Percentiles rank a stretch among this genome's conserved stretches.
Evolutionary conservation across 1,140 invertebrate species (phyloP).

Genomic region (Drosophila grimshawi): DNA sequence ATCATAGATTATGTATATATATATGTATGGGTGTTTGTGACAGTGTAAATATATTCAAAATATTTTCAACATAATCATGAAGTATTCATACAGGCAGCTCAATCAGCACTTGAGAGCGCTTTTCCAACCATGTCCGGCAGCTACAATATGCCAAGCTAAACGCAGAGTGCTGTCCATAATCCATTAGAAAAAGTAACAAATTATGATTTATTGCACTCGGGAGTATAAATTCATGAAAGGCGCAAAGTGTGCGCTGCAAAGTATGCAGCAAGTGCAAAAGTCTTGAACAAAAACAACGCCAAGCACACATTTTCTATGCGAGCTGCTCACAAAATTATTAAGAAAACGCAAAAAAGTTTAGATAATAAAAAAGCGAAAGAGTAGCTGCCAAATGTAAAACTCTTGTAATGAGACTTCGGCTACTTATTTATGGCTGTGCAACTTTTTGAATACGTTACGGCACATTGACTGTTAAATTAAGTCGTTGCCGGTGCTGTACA

Average conservation of each 20-base stretch:
- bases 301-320: slow-evolving; percentile 33
- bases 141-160: slow-evolving; percentile 60
- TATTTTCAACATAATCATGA: slow-evolving; percentile 14
- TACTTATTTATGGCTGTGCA: slow-evolving; percentile 47
- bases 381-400: slow-evolving; percentile 68
- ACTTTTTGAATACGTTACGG: slow-evolving; percentile 51
- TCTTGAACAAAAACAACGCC: slow-evolving; percentile 9
- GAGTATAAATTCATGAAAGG: slow-evolving; percentile 64
- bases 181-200: slow-evolving; percentile 81
- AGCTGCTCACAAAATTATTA: slow-evolving; percentile 36
- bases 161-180: slow-evolving; percentile 65
- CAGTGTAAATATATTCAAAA: slow-evolving; percentile 2
- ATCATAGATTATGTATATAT: background rate
- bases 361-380: slow-evolving; percentile 20
- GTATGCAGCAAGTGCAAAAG: slow-evolving; percentile 50
- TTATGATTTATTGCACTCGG: slow-evolving; percentile 80
- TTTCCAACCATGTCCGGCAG: slow-evolving; percentile 44
- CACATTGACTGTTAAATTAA: slow-evolving; percentile 54
- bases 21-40: background rate
- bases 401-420: slow-evolving; percentile 55
- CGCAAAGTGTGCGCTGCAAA: slow-evolving; percentile 64
- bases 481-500: slow-evolving; percentile 37
- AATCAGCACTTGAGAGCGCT: slow-evolving; percentile 69
- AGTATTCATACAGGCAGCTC: slow-evolving; percentile 59
- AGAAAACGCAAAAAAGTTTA: background rate